phyloP scores from a whole-genome alignment of 2,113 vertebrate genomes.

The Albula goreensis region DNA sequence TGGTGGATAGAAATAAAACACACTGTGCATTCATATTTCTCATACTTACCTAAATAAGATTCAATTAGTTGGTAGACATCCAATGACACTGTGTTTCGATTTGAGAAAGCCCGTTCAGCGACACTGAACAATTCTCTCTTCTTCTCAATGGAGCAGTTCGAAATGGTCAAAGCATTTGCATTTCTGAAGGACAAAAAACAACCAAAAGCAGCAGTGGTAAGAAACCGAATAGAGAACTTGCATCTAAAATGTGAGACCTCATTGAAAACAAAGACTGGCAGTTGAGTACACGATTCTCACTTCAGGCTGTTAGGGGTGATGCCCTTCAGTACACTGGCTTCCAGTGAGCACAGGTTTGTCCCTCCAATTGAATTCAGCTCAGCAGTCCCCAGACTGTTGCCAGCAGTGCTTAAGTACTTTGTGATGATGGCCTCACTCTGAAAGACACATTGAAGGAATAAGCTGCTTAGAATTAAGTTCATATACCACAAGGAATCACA shows the following conservation, averaged over 20 bases:
- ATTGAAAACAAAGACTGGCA: background rate
- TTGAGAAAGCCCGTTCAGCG: conserved; percentile 60
- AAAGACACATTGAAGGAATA: conserved; percentile 43
- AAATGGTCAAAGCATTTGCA: conserved; percentile 42
- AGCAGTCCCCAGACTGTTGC: conserved; percentile 56
- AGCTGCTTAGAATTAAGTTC: conserved; percentile 49
- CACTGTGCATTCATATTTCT: background rate
- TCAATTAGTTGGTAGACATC: conserved; percentile 55
- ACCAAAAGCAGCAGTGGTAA: background rate
- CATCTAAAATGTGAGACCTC: background rate
- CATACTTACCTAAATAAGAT: conserved; percentile 69
- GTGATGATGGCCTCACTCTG: conserved; percentile 67
- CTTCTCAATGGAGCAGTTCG: conserved; percentile 59
- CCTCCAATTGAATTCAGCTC: conserved; percentile 62
- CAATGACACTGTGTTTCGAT: background rate
- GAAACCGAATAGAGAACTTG: background rate
- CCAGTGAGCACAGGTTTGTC: conserved; percentile 71
- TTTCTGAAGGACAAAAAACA: conserved; percentile 55
- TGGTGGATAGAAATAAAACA: background rate
- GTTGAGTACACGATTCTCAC: conserved; percentile 61
- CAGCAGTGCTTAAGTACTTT: conserved; percentile 50
- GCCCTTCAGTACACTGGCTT: conserved; percentile 30
- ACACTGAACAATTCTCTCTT: conserved; percentile 68
- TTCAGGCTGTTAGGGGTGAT: conserved; percentile 57
- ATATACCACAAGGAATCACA: background rate